These are phyloP conservation scores for Beroe ovata DNA, from an alignment of 37 sponge, comb jelly and placozoan genomes.

Conservation along the genomic window DNA sequence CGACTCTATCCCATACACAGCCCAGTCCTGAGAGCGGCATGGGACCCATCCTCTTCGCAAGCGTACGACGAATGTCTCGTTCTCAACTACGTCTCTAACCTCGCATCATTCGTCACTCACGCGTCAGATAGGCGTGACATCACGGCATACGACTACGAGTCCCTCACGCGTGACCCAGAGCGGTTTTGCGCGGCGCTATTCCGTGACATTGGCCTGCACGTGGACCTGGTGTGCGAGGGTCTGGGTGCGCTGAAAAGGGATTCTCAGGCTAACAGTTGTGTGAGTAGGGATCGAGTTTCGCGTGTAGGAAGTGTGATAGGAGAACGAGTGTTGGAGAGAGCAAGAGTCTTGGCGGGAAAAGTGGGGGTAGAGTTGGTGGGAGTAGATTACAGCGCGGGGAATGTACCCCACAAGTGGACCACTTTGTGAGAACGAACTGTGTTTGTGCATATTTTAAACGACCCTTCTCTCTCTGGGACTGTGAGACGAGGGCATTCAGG, in stretches of 20 bases:
- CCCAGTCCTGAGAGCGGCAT: not conserved
- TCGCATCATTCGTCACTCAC: not conserved
- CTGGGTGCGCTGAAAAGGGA: not conserved
- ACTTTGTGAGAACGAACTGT: too few relatives aligned
- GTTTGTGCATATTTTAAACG: too few relatives aligned
- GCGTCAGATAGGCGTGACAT: not conserved
- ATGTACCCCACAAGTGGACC: not conserved
- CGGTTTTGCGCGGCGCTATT: not conserved
- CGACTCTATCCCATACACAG: not conserved
- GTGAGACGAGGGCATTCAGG: too few relatives aligned
- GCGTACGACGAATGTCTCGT: not conserved
- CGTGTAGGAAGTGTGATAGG: not conserved
- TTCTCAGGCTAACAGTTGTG: not conserved
- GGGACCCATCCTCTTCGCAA: not conserved
- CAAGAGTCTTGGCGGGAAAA: not conserved
- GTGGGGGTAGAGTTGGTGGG: not conserved
- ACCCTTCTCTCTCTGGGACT: too few relatives aligned
- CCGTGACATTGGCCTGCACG: not conserved
- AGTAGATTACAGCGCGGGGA: not conserved
- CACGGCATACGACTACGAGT: not conserved
- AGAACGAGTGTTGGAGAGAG: not conserved
- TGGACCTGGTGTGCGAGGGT: not conserved
- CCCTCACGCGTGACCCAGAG: not conserved
- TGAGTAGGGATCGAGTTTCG: not conserved
- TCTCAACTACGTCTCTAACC: not conserved